Evolutionary conservation across 2,113 vertebrate genomes (phyloP).

Genomic region (Protobothrops flavoviridis): DNA sequence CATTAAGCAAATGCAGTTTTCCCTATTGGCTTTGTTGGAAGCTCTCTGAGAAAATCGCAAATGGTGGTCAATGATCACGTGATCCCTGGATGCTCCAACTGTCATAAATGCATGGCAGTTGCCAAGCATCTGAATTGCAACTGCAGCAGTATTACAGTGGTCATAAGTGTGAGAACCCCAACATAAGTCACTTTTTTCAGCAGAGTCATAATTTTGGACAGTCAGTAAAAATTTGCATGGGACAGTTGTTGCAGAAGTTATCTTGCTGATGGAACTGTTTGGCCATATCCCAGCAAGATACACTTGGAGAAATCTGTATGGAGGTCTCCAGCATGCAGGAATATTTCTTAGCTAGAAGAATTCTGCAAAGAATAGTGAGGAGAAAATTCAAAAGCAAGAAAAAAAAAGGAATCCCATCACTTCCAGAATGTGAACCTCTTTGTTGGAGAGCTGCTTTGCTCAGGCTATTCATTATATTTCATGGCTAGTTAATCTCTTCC

Average conservation of each 20-base stretch:
- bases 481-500: slow-evolving; percentile 8
- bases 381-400: background rate
- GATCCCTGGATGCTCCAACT: background rate
- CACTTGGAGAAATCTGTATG: background rate
- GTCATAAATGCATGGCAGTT: background rate
- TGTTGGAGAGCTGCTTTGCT: background rate
- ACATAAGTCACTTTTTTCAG: background rate
- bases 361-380: background rate
- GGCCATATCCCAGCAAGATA: background rate
- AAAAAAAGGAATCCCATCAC: background rate
- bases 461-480: background rate
- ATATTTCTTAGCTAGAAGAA: background rate
- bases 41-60: background rate
- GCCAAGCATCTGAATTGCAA: background rate
- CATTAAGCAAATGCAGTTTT: background rate
- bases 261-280: background rate
- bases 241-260: background rate
- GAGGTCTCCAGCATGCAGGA: background rate
- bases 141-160: background rate
- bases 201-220: background rate
- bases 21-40: background rate
- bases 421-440: background rate
- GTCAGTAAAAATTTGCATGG: background rate
- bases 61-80: background rate
- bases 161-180: background rate